Evolutionary conservation across 2,888 invertebrate species (phyloP).

Genomic region (Dorcus parallelipipedus): DNA sequence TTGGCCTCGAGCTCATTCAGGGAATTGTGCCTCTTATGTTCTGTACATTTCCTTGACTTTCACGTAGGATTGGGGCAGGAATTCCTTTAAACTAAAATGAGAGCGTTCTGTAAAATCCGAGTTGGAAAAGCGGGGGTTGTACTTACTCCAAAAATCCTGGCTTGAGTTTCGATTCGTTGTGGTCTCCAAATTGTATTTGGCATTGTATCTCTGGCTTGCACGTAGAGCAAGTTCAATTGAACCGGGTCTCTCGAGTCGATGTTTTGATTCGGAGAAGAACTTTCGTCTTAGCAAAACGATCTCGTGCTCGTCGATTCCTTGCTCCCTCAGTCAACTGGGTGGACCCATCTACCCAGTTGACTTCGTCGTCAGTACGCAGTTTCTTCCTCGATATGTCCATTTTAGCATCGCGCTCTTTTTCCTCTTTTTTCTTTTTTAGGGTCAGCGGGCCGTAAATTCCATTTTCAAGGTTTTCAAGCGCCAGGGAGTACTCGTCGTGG

Average conservation of each 20-base stretch:
- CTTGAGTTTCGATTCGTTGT: constrained; percentile 88
- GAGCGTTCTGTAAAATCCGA: not conserved
- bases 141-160: constrained; percentile 91
- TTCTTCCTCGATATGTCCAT: constrained; percentile 97
- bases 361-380: constrained; percentile 97
- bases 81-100: constrained; percentile 87
- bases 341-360: constrained; percentile 99
- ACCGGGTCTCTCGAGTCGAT: constrained; percentile 97
- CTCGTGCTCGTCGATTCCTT: constrained; percentile 92
- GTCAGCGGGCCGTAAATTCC: constrained; percentile 91
- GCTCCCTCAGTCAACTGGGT: constrained; percentile 95
- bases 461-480: constrained; percentile 73
- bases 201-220: constrained; percentile 97
- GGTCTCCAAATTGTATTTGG: constrained; percentile 97
- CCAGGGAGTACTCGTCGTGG: constrained; percentile 94
- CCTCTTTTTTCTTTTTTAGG: constrained; percentile 70
- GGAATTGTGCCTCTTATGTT: constrained; percentile 80
- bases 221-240: constrained; percentile 94
- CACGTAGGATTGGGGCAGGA: constrained; percentile 92
- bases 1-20: constrained; percentile 93
- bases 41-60: constrained; percentile 94
- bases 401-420: constrained; percentile 86
- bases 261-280: constrained; percentile 98
- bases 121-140: constrained; percentile 29
- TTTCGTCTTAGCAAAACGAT: constrained; percentile 89